These are phyloP conservation scores for Polydrusus tereticollis DNA, from an alignment of 2,888 invertebrate species.

Conservation along the genomic window DNA sequence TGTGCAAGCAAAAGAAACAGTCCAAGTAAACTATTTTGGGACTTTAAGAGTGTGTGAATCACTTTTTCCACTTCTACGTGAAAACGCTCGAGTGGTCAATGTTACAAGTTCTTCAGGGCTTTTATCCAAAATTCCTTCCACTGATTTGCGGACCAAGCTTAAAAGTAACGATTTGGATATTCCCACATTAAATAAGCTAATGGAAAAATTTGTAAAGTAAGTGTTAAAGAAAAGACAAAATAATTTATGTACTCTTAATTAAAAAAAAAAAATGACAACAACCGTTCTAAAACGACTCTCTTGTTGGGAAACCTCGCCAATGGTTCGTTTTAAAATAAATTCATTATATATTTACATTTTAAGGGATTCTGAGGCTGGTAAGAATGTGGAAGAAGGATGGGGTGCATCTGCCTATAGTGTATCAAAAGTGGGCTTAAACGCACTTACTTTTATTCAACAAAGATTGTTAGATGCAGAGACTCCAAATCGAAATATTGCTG, in stretches of 20 bases:
- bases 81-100: slow-evolving; percentile 81
- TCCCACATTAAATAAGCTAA: slow-evolving; percentile 72
- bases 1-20: slow-evolving; percentile 77
- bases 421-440: slow-evolving; percentile 75
- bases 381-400: slow-evolving; percentile 59
- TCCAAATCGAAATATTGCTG: slow-evolving; percentile 72
- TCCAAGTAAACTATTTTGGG: slow-evolving; percentile 78
- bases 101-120: slow-evolving; percentile 80
- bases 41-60: slow-evolving; percentile 75
- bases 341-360: slow-evolving; percentile 31
- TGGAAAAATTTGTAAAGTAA: slow-evolving; percentile 78
- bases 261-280: too few species aligned
- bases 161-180: slow-evolving; percentile 71
- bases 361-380: slow-evolving; percentile 57
- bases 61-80: slow-evolving; percentile 79
- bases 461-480: slow-evolving; percentile 57
- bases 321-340: too few species aligned
- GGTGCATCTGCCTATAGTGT: slow-evolving; percentile 74
- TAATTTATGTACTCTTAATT: too few species aligned
- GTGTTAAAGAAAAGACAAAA: too few species aligned
- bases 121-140: slow-evolving; percentile 71
- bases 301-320: too few species aligned
- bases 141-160: slow-evolving; percentile 70
- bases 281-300: too few species aligned
- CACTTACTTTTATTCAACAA: slow-evolving; percentile 11